Evolutionary conservation across 2,888 invertebrate species (phyloP), one percentile per base, ranked within the genome.

Genomic region (Eurytoma californica): DNA sequence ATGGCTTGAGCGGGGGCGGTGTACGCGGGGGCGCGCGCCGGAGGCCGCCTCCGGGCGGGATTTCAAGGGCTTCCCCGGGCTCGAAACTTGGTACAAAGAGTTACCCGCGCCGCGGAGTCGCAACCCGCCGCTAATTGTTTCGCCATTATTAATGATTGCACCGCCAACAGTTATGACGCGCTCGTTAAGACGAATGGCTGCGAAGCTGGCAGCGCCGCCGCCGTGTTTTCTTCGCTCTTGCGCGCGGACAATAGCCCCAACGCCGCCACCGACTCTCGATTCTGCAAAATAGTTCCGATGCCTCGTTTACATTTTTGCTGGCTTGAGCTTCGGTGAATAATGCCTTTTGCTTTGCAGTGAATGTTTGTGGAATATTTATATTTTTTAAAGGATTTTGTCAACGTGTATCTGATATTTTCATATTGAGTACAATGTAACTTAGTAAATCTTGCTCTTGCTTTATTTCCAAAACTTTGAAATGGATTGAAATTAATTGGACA

Each of bases 51-150:
- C 14, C 16, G 53, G 72, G 83, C 30, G 79, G 75, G 82, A 79
- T 28, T 68, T 80, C 83, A 83, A 84, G 84, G 84, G 84, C 84
- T 85, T 81, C 83, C 82, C 82, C 82, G 82, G 80, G 84, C 76
- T 83, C 80, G 84, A 81, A 87, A 86, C 84, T 87, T 84, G 83
- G 82, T 82, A 87, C 85, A 87, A 87, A 87, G 87, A 84, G 78
- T 83, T 83, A 84, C 85, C 85, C 83, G 82, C 81, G 81, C 68
- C 73, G 72, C 65, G 81, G 79, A 66, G 74, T 77, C 83, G 70
- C 80, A 47, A 28, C n/a, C 24, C 67, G 53, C 20, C 24, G 72
- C 83, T 83, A 78, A 63, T 63, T 84, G 79, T 82, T 86, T 83
- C 82, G 80, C 70, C 78, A 82, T 86, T 87, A 87, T 87, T 63